These are phyloP conservation scores for Aurelia aurita DNA, from an alignment of 30 jellyfish, hydroid and myxozoan genomes.

Conservation along the genomic window DNA sequence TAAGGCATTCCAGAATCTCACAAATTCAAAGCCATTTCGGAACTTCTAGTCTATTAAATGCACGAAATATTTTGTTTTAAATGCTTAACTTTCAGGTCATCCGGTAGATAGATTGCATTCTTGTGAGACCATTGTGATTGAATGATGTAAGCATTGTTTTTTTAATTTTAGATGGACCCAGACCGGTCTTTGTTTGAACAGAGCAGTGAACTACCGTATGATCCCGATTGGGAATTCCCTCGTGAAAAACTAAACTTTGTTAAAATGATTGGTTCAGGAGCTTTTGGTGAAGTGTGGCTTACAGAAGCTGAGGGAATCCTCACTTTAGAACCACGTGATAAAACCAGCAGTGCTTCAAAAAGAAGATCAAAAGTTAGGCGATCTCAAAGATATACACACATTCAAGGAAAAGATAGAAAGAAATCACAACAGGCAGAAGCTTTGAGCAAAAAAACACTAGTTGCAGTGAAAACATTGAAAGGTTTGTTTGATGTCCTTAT, in stretches of 20 bases:
- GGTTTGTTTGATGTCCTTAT: slow-evolving; percentile 50
- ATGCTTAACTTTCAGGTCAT: no score
- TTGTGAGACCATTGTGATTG: no score
- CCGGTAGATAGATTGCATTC: no score
- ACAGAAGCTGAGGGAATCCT: slow-evolving; percentile 95
- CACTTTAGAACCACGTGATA: slow-evolving; percentile 63
- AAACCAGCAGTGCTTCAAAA: slow-evolving; percentile 50
- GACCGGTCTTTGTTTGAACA: slow-evolving; percentile 94
- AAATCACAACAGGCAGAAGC: slow-evolving; percentile 25
- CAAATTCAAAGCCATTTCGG: no score
- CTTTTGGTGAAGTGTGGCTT: slow-evolving; percentile 96
- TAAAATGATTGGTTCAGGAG: slow-evolving; percentile 94
- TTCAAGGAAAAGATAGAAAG: slow-evolving; percentile 16
- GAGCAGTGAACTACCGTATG: slow-evolving; percentile 93
- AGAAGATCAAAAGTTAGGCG: slow-evolving; percentile 53
- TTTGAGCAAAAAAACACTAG: slow-evolving; percentile 71
- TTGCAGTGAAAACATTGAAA: slow-evolving; percentile 97
- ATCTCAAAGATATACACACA: slow-evolving; percentile 45
- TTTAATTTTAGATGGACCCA: slow-evolving; percentile 79
- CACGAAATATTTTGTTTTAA: no score
- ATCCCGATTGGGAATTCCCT: slow-evolving; percentile 98
- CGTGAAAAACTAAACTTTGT: slow-evolving; percentile 78
- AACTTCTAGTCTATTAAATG: no score
- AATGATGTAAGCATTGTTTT: no score
- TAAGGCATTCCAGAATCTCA: no score